phyloP scores from a whole-genome alignment of 1,140 invertebrate genomes.

The Steinernema khuongi region DNA sequence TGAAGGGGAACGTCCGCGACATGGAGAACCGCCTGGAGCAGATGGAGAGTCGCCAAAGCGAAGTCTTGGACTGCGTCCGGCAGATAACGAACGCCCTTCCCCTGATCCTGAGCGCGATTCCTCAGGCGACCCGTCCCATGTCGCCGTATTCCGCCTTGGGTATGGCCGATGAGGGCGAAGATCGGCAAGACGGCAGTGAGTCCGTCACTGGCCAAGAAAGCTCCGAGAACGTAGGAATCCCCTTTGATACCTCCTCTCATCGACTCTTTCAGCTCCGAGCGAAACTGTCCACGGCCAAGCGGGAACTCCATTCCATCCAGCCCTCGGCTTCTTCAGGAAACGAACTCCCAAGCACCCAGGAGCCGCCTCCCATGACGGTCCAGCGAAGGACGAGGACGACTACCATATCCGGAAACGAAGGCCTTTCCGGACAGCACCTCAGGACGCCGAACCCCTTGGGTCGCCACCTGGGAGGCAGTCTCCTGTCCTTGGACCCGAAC shows the following conservation, averaged over 20 bases:
- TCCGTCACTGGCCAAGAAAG: background rate
- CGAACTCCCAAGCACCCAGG: background rate
- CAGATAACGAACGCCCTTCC: background rate
- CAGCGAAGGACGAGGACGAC: conserved; percentile 6
- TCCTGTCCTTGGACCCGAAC: conserved; percentile 18
- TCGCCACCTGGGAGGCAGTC: background rate
- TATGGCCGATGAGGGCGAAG: conserved; percentile 18
- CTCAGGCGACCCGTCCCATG: background rate
- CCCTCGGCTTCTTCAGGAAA: background rate
- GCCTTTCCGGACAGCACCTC: background rate
- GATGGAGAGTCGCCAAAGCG: conserved; percentile 25
- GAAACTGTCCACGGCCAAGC: background rate
- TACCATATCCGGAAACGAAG: conserved; percentile 22
- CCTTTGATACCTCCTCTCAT: background rate
- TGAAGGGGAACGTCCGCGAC: conserved; percentile 25
- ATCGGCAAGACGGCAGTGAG: conserved; percentile 21
- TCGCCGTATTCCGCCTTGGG: background rate
- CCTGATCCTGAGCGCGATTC: background rate
- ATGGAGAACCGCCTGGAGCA: conserved; percentile 36
- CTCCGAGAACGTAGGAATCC: background rate
- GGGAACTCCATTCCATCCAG: background rate
- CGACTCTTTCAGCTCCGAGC: conserved; percentile 5
- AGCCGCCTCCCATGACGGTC: conserved; percentile 6
- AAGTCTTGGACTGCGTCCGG: conserved; percentile 13
- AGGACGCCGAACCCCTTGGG: conserved; percentile 1